Evolutionary conservation across 2,888 invertebrate species (phyloP).

Genomic region (Tiphia femorata): DNA sequence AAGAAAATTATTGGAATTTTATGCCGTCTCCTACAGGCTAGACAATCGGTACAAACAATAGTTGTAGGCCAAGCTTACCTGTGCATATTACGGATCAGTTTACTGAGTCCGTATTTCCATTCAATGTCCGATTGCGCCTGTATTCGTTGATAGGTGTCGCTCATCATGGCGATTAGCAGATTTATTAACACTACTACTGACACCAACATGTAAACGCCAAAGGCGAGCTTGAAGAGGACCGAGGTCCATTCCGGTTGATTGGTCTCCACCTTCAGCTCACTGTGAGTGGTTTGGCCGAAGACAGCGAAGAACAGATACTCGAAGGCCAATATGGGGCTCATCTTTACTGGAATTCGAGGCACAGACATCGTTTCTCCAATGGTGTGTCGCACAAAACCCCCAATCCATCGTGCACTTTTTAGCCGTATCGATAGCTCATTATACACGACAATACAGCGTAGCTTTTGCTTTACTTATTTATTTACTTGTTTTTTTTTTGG

Average conservation of each 20-base stretch:
- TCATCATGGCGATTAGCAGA: conserved; percentile 99
- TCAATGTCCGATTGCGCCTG: conserved; percentile 91
- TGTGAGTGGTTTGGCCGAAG: conserved; percentile 93
- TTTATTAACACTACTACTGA: conserved; percentile 98
- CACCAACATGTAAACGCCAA: conserved; percentile 98
- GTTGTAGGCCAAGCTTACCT: conserved; percentile 68
- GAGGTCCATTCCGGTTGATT: conserved; percentile 86
- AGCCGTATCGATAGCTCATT: not conserved
- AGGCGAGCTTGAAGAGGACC: conserved; percentile 90
- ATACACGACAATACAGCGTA: too few relatives aligned
- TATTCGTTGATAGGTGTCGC: conserved; percentile 99
- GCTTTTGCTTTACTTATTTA: not conserved
- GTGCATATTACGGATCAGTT: conserved; percentile 83
- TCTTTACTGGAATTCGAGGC: conserved; percentile 76
- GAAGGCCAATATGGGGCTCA: conserved; percentile 92
- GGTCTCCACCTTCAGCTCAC: conserved; percentile 83
- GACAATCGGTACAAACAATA: too few relatives aligned
- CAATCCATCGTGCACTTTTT: not conserved
- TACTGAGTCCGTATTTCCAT: conserved; percentile 85
- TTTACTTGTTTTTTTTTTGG: not conserved
- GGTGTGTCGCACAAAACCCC: not conserved
- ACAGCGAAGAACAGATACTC: conserved; percentile 98
- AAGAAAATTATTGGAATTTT: too few relatives aligned
- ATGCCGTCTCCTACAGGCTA: too few relatives aligned
- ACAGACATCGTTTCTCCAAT: conserved; percentile 10